Percentiles rank a stretch among this genome's conserved stretches.
phyloP scores from a whole-genome alignment of 2,888 invertebrate species.

The Tridacna gigas region DNA sequence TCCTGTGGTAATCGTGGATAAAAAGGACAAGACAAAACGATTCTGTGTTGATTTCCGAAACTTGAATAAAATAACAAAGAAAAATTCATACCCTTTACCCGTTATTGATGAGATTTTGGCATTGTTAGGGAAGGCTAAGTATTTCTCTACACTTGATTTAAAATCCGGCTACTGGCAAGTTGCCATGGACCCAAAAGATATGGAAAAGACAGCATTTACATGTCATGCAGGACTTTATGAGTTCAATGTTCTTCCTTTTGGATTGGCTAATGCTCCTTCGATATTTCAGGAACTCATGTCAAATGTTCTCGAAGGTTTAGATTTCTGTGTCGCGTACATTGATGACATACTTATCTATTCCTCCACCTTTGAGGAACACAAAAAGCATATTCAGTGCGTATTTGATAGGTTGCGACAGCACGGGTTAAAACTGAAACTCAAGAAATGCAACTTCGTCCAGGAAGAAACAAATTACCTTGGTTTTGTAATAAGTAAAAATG shows the following conservation, averaged over 20 bases:
- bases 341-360: slow-evolving; percentile 7
- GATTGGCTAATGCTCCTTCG: neutral
- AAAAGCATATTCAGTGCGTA: neutral
- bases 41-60: slow-evolving; percentile 5
- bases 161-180: neutral
- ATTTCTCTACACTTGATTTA: neutral
- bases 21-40: neutral
- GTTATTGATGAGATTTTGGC: neutral
- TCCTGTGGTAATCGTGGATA: slow-evolving; percentile 2
- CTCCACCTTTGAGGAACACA: neutral
- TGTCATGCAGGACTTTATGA: neutral
- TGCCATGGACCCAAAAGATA: neutral
- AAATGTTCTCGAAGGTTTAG: neutral
- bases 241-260: neutral
- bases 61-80: neutral
- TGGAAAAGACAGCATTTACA: neutral
- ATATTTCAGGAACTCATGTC: slow-evolving; percentile 2
- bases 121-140: neutral
- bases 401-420: slow-evolving; percentile 18
- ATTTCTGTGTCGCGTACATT: neutral
- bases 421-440: slow-evolving; percentile 38
- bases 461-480: slow-evolving; percentile 47
- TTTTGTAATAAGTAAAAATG: slow-evolving; percentile 35
- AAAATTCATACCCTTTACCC: neutral
- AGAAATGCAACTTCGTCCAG: slow-evolving; percentile 39